These are phyloP conservation scores for Caenorhabditis afra DNA, from an alignment of 2,888 invertebrate genomes.

Conservation along the genomic window DNA sequence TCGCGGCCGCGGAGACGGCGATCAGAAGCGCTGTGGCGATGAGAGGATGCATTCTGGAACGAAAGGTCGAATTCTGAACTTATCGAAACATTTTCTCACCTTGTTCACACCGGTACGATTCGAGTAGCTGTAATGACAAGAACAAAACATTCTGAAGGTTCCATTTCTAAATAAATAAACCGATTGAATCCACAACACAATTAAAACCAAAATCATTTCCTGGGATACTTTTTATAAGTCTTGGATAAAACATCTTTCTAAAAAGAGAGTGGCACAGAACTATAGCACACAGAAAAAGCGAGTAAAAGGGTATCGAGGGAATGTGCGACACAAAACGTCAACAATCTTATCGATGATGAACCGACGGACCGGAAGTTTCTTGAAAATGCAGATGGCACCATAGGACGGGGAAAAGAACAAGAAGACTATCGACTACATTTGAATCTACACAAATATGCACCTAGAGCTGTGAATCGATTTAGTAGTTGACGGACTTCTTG, in stretches of 20 bases:
- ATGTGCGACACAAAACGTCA: conserved; percentile 24
- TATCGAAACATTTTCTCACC: too few species aligned
- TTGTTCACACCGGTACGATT: neutral
- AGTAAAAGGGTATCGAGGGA: conserved; percentile 17
- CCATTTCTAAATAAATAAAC: neutral
- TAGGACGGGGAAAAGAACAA: conserved; percentile 14
- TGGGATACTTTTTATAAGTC: neutral
- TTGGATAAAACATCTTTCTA: neutral
- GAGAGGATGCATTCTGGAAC: conserved; percentile 34
- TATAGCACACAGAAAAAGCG: conserved; percentile 33
- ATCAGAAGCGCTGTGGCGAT: conserved; percentile 20
- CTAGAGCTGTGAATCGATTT: neutral
- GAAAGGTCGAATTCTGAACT: neutral
- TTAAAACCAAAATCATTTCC: neutral
- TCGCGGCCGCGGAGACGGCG: conserved; percentile 17
- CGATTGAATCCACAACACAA: neutral
- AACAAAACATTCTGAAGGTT: neutral
- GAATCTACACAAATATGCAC: neutral
- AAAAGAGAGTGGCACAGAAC: conserved; percentile 2
- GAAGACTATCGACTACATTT: conserved; percentile 4
- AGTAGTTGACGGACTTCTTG: conserved; percentile 86
- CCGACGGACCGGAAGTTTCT: neutral
- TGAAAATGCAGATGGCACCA: conserved; percentile 47
- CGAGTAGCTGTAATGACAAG: neutral
- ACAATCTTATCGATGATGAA: conserved; percentile 12